Evolutionary conservation across 1,140 invertebrate genomes (phyloP).

Genomic region (Drosophila erecta): DNA sequence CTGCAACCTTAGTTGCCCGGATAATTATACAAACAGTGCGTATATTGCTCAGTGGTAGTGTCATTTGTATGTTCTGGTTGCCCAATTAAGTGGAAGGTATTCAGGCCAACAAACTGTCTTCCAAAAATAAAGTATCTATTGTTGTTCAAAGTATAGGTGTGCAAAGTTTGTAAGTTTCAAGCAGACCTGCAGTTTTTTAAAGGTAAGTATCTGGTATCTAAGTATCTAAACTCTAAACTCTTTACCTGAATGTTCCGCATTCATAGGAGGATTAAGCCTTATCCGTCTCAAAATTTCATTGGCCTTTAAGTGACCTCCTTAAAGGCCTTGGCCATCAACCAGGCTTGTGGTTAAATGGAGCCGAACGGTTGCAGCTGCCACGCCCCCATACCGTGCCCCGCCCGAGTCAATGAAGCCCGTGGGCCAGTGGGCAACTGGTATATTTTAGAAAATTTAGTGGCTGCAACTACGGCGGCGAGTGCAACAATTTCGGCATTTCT

Average conservation of each 20-base stretch:
- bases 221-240: neutral
- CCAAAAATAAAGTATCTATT: too few species aligned
- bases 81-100: too few species aligned
- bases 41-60: too few species aligned
- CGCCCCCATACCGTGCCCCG: neutral
- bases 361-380: conserved; percentile 35
- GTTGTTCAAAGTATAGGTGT: too few species aligned
- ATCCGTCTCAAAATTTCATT: conserved; percentile 19
- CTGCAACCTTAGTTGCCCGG: too few species aligned
- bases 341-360: conserved; percentile 55
- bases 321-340: conserved; percentile 33
- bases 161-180: too few species aligned
- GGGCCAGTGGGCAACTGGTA: conserved; percentile 31
- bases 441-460: conserved; percentile 68
- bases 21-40: too few species aligned
- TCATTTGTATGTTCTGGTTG: too few species aligned
- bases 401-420: conserved; percentile 21
- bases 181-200: too few species aligned
- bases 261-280: neutral
- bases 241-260: neutral
- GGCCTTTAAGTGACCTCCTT: conserved; percentile 27
- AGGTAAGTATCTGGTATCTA: too few species aligned
- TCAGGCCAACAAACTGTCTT: too few species aligned
- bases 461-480: conserved; percentile 40
- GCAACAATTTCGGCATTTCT: conserved; percentile 56